Evolutionary conservation across 2,888 invertebrate species (phyloP).

Genomic region (Drosophila colorata): DNA sequence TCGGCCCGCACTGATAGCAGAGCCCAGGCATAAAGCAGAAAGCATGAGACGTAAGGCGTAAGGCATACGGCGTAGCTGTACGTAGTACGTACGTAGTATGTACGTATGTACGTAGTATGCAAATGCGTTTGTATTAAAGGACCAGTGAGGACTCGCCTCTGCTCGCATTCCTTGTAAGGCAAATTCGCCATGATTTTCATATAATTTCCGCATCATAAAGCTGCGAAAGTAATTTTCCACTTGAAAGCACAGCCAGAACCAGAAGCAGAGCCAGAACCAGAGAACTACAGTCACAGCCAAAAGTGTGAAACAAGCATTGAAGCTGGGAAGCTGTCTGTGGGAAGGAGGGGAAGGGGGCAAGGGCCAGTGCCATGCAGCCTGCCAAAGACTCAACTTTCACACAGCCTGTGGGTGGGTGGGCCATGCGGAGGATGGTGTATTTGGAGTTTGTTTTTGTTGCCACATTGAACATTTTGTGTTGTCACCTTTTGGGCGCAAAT

Average conservation of each 20-base stretch:
- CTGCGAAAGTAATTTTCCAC: constrained; percentile 85
- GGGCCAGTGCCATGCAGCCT: constrained; percentile 15
- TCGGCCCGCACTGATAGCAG: constrained; percentile 69
- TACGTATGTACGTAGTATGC: constrained; percentile 52
- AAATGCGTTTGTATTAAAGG: constrained; percentile 45
- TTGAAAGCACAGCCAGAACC: constrained; percentile 78
- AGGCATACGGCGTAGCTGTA: constrained; percentile 41
- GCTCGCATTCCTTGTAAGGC: constrained; percentile 73
- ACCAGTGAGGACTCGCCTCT: constrained; percentile 20
- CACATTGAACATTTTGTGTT: constrained; percentile 77
- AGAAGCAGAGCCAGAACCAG: constrained; percentile 11
- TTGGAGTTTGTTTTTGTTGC: constrained; percentile 65
- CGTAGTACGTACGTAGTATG: constrained; percentile 53
- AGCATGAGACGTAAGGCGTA: neutral
- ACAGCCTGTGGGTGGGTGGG: constrained; percentile 9
- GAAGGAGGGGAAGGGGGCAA: neutral
- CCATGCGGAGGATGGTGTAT: constrained; percentile 17
- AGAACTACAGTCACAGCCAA: constrained; percentile 25
- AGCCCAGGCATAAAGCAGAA: neutral
- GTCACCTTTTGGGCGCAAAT: constrained; percentile 70
- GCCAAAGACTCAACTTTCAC: constrained; percentile 47
- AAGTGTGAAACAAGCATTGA: constrained; percentile 45
- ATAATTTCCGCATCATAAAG: constrained; percentile 85
- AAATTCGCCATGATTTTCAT: constrained; percentile 84
- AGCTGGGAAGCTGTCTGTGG: neutral